Evolutionary conservation across 1,140 invertebrate species (phyloP).

Genomic region (Eumeta japonica): DNA sequence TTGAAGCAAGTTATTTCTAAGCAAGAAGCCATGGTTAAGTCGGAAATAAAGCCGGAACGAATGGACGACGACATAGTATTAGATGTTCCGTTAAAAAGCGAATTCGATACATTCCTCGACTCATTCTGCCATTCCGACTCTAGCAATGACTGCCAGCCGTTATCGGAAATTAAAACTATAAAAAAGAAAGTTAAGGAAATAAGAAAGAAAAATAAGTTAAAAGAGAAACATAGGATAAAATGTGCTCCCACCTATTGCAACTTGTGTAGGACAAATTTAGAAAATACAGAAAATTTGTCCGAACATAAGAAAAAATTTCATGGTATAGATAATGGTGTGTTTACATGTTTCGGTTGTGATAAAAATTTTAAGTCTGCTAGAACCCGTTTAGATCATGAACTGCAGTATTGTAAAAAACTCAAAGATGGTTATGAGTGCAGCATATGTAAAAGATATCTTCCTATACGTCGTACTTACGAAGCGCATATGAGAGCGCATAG

Average conservation of each 20-base stretch:
- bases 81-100: too few relatives aligned
- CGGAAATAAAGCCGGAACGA: too few relatives aligned
- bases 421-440: constrained; percentile 39
- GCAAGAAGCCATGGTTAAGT: too few relatives aligned
- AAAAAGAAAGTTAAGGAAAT: too few relatives aligned
- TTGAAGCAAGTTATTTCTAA: constrained; percentile 25
- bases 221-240: constrained; percentile 19
- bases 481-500: constrained; percentile 32
- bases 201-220: constrained; percentile 14
- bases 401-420: constrained; percentile 35
- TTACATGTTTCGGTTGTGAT: constrained; percentile 42
- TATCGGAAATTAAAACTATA: too few relatives aligned
- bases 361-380: constrained; percentile 32
- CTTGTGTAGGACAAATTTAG: constrained; percentile 29
- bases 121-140: constrained; percentile 3
- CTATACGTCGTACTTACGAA: constrained; percentile 30
- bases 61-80: too few relatives aligned
- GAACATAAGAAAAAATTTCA: constrained; percentile 28
- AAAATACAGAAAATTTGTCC: constrained; percentile 15
- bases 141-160: constrained; percentile 3
- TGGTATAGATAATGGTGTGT: constrained; percentile 29
- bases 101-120: constrained; percentile 8
- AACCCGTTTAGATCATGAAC: constrained; percentile 29
- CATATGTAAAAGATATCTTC: constrained; percentile 27
- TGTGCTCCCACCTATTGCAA: constrained; percentile 33